Conservation (phyloP, 2,797 vertebrate species). For the Lacerta viridis region DNA sequence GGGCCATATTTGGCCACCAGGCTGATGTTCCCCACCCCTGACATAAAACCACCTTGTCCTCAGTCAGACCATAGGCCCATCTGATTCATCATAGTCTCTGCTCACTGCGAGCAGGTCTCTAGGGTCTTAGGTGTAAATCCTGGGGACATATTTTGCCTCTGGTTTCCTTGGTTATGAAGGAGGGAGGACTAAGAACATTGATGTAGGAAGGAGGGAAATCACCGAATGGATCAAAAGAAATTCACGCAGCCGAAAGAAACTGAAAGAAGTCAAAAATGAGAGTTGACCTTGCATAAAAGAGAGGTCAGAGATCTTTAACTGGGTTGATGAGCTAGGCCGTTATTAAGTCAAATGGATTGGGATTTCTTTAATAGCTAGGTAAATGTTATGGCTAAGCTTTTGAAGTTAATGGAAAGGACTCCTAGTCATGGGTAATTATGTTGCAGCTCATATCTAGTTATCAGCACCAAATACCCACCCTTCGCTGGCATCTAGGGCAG, state of each 20-base stretch:
- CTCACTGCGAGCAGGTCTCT: not conserved
- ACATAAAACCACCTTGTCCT: too few relatives aligned
- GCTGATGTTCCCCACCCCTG: too few relatives aligned
- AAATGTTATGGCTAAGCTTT: slow-evolving; percentile 2
- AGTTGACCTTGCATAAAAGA: slow-evolving; percentile 26
- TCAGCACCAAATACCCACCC: not conserved
- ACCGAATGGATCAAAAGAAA: not conserved
- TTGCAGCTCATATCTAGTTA: slow-evolving; percentile 1
- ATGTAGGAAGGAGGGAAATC: too few relatives aligned
- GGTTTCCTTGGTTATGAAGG: not conserved
- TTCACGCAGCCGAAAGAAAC: not conserved
- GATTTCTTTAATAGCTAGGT: not conserved
- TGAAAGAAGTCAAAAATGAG: not conserved
- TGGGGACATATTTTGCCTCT: not conserved
- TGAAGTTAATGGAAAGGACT: slow-evolving; percentile 11
- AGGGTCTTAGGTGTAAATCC: not conserved
- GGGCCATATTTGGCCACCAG: too few relatives aligned
- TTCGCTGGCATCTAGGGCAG: slow-evolving; percentile 2
- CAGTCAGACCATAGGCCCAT: not conserved
- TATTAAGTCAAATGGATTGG: slow-evolving; percentile 5
- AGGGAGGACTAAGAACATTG: not conserved
- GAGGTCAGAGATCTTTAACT: slow-evolving; percentile 18
- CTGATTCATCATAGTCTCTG: not conserved
- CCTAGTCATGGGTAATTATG: slow-evolving; percentile 7
- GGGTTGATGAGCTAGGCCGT: slow-evolving; percentile 37